These are phyloP conservation scores for Eledona agricola DNA, from an alignment of 2,888 invertebrate species.

Conservation along the genomic window DNA sequence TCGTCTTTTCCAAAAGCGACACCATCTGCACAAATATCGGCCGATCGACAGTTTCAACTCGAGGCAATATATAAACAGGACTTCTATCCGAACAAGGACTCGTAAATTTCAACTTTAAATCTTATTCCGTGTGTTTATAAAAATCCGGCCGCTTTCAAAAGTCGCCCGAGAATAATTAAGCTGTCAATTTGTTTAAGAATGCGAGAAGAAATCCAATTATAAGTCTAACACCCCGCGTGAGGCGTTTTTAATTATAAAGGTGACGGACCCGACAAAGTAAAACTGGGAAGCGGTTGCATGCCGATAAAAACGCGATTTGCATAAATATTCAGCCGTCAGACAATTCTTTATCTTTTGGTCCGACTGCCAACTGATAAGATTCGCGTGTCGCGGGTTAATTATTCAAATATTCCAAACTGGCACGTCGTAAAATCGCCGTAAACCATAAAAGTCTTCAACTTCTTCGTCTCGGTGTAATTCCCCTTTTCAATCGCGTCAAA, in stretches of 20 bases:
- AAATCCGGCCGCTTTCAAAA: too few relatives aligned
- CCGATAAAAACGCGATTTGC: conserved; percentile 10
- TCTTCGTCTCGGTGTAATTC: conserved; percentile 7
- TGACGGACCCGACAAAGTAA: conserved; percentile 6
- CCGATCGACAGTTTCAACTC: conserved; percentile 23
- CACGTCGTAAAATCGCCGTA: conserved; percentile 3
- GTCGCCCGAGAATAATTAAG: too few relatives aligned
- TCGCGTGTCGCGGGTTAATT: too few relatives aligned
- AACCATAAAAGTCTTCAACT: conserved; percentile 3
- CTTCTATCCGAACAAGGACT: conserved; percentile 20
- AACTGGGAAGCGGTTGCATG: conserved; percentile 8
- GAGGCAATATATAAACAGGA: conserved; percentile 24
- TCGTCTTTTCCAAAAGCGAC: conserved; percentile 11
- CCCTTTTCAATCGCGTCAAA: conserved; percentile 12
- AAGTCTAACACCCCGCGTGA: conserved; percentile 14
- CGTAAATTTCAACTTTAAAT: conserved; percentile 24
- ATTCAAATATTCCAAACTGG: background rate
- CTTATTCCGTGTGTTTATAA: conserved; percentile 10
- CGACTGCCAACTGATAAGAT: too few relatives aligned
- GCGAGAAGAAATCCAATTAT: conserved; percentile 22
- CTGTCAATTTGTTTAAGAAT: conserved; percentile 15
- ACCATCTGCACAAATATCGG: conserved; percentile 25
- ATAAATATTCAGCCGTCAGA: conserved; percentile 15
- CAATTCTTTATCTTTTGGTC: conserved; percentile 17
- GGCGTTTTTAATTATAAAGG: conserved; percentile 19